A percentile compares a stretch with the other conserved stretches of the same genome.
Evolutionary conservation across 2,797 vertebrate genomes (phyloP).

Genomic region (Acrossocheilus wenchowensis): DNA sequence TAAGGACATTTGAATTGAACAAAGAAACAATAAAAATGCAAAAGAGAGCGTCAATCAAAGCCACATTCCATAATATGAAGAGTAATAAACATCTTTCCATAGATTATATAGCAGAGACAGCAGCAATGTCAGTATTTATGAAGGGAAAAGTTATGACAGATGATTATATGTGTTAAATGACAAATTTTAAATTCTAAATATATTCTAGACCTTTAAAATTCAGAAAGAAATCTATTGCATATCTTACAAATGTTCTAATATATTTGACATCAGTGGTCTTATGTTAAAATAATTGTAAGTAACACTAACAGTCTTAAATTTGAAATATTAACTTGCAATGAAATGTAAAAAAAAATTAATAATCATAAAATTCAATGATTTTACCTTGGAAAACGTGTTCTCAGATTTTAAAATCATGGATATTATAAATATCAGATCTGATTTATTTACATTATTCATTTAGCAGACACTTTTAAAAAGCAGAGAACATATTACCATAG

Average conservation of each 20-base stretch:
- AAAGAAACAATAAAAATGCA: slow-evolving; percentile 1
- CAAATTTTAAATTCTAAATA: neutral
- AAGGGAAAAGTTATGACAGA: neutral
- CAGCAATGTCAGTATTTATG: neutral
- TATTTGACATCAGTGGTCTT: neutral
- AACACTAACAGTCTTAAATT: neutral
- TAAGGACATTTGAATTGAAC: neutral
- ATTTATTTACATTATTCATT: neutral
- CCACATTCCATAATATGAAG: neutral
- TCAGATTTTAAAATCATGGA: neutral
- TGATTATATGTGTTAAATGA: neutral
- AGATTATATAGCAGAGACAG: neutral
- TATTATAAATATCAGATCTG: neutral
- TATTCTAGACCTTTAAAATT: neutral
- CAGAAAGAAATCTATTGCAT: neutral
- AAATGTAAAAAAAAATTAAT: neutral
- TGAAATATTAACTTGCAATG: too few relatives aligned
- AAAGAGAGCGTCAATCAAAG: neutral
- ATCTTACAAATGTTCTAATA: neutral
- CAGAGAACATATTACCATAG: neutral
- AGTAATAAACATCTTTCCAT: neutral
- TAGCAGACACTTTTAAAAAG: neutral
- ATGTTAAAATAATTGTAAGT: neutral
- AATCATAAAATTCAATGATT: neutral
- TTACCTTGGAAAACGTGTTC: neutral